Evolutionary conservation across 2,888 invertebrate genomes (phyloP), one percentile per base, ranked within the genome.

Genomic region (Periphyllus acericola): DNA sequence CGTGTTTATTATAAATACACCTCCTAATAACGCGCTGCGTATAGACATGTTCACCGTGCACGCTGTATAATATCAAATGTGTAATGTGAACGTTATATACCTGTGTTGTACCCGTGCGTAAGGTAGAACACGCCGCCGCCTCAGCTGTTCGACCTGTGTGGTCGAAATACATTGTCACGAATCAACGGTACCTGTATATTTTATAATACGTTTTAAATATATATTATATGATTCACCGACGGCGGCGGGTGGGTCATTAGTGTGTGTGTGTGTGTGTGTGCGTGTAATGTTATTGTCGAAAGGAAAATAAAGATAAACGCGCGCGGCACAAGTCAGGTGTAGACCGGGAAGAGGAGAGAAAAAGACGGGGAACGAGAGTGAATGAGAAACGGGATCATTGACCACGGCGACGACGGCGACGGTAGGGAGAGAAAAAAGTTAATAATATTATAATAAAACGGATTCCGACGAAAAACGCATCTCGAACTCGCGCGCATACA

Each of bases 81-180:
- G 46, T 79, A 79, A 52, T 74, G 36, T 36, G 9, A 17, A n/a
- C 17, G 5, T 11, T 11, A 46, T 46, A 46, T 46, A 11, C 46
- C 46, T 46, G 46, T 14, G 46, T 46, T 46, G 46, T 46, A 46
- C 46, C 46, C 14, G 46, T 46, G 46, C 46, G 46, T 46, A 46
- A 46, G 46, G 8, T 46, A 46, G 11, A 46, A 46, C 46, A 9
- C 46, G 8, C 14, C 32, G 14, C 40, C 25, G 21, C 52, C 29
- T 34, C 34, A 8, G 60, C 32, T 75, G 46, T 46, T 32, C 86
- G 55, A 71, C 80, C 60, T 86, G 86, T 87, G 86, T 87, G 86
- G 86, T 87, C 85, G 85, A 71, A 75, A 80, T 14, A 40, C 79
- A 87, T 80, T 87, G 86, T 87, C 86, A 87, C 86, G 86, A 87